Conservation (phyloP, 2,113 vertebrate species). For the cattle (Bos taurus) region ARS-UCD2.0 NC_037349.1:60644501-60645000, state of each 20-base stretch:
- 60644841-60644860: neutral
- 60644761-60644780: neutral
- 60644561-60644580: neutral
- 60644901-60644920: neutral
- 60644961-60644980: neutral
- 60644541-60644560: neutral
- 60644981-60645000: neutral
- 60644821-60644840: neutral
- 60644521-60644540: neutral
- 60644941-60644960: rapidly evolving
- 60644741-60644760: neutral
- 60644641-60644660: neutral
- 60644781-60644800: neutral
- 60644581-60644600: neutral
- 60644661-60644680: neutral
- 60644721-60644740: neutral
- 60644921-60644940: neutral
- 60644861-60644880: neutral
- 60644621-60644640: neutral
- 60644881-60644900: neutral
- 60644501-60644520: neutral
- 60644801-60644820: neutral
- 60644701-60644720: neutral
- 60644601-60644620: neutral
- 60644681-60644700: neutral